These are phyloP conservation scores for Agrochola lychnidis DNA, from an alignment of 2,888 invertebrate species.

Conservation along the genomic window DNA sequence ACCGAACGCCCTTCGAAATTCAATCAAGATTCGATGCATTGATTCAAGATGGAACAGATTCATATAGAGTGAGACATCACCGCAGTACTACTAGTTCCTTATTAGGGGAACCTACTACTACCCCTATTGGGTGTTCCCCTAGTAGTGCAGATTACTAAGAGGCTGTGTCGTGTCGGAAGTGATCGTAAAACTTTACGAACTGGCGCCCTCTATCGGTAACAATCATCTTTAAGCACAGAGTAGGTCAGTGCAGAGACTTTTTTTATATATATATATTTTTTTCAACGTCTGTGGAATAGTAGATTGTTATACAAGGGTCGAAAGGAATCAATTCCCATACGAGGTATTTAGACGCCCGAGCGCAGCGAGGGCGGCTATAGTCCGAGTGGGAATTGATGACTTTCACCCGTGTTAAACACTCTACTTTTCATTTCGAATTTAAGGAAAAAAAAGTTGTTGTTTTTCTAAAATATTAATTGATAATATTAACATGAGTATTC, in stretches of 20 bases:
- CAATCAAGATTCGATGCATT: conserved; percentile 59
- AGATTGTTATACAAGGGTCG: no score
- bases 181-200: conserved; percentile 90
- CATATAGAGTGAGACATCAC: conserved; percentile 57
- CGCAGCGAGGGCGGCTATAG: no score
- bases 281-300: no score
- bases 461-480: no score
- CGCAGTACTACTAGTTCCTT: conserved; percentile 45
- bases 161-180: conserved; percentile 82
- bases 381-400: no score
- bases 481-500: no score
- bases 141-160: conserved; percentile 64
- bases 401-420: no score
- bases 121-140: conserved; percentile 63
- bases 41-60: conserved; percentile 56
- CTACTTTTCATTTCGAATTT: no score
- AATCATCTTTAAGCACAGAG: conserved; percentile 82
- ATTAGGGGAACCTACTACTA: conserved; percentile 33
- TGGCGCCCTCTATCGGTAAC: conserved; percentile 88
- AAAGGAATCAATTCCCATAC: no score
- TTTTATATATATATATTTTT: no score
- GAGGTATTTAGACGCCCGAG: no score
- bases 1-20: conserved; percentile 45
- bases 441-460: no score
- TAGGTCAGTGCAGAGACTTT: conserved; percentile 46